These are phyloP conservation scores for Noctua fimbriata DNA, from an alignment of 2,888 invertebrate species.

Conservation along the genomic window DNA sequence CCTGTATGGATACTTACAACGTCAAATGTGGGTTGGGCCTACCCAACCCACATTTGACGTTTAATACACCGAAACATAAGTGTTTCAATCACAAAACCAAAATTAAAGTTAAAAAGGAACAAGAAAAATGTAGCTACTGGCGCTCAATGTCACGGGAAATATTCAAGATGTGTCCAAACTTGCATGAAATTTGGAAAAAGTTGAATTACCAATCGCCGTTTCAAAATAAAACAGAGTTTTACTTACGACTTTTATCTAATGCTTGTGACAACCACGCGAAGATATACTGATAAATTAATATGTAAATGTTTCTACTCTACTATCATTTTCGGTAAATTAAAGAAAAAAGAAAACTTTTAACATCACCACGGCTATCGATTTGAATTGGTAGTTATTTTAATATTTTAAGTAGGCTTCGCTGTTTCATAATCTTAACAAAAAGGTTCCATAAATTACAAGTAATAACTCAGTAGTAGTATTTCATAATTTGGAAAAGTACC, in stretches of 20 bases:
- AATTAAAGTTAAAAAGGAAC: background rate
- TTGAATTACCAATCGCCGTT: background rate
- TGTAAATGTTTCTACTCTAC: background rate
- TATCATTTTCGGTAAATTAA: background rate
- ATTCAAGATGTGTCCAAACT: conserved; percentile 27
- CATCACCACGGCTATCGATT: background rate
- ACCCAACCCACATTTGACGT: no score
- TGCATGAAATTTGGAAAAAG: conserved; percentile 1
- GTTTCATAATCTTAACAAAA: conserved; percentile 42
- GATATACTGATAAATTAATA: background rate
- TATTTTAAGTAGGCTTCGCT: conserved; percentile 3
- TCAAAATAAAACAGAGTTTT: background rate
- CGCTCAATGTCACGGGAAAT: conserved; percentile 14
- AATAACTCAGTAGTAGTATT: conserved; percentile 55
- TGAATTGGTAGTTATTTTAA: conserved; percentile 4
- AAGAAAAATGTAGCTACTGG: background rate
- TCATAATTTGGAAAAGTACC: conserved; percentile 62
- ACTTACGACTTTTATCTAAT: background rate
- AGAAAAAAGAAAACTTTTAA: background rate
- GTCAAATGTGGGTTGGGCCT: background rate
- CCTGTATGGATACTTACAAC: background rate
- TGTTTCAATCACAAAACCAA: background rate
- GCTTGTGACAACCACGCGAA: background rate
- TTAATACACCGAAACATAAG: no score
- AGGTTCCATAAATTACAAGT: conserved; percentile 47